Evolutionary conservation across 2,797 vertebrate genomes (phyloP), one percentile per base, ranked within the genome.

Genomic region (Danio jaintianensis): DNA sequence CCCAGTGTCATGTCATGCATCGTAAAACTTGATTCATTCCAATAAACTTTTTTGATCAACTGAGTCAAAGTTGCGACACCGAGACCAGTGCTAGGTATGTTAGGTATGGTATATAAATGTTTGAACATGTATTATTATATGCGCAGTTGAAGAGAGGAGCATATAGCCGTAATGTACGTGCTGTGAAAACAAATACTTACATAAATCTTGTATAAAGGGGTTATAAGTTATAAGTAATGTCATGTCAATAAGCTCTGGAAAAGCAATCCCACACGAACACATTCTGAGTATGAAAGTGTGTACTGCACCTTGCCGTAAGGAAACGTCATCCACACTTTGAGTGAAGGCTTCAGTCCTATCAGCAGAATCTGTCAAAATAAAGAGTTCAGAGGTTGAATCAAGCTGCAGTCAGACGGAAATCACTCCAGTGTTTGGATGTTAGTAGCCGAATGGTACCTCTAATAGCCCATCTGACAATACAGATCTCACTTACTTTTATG

Each of bases 241-340:
- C 0, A 0, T 47, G 56, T n/a, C 38, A 4, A 75, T 64, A 36
- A 59, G 47, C 29, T 18, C 18, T 63, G 22, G 47, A 71, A 47
- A 71, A 53, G 52, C 9, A 38, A 42, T 64, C 38, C 18, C 9
- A 0, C 36, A 47, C 22, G 18, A 58, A 66, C 62, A 50, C 22
- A 66, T 4, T 29, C 55, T 13, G 5, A 45, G 6, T 61, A 42
- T 61, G 9, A 75, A 50, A 22, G 12, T 16, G 80, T 59, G 40
- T 16, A 79, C 62, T 53, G 93, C 87, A 99, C 98, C 89, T 96
- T 96, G 83, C 93, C 96, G 0, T 99, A 98, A 12, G 98, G 97
- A 91, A 98, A 98, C 4, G 97, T 98, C 96, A 99, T 96, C 98
- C 97, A 99, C 55, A 99, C 98, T 88, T 98, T 98, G 81, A 99